These are phyloP conservation scores for Hypselothyrea guttata DNA, from an alignment of 2,888 invertebrate species.

Conservation along the genomic window DNA sequence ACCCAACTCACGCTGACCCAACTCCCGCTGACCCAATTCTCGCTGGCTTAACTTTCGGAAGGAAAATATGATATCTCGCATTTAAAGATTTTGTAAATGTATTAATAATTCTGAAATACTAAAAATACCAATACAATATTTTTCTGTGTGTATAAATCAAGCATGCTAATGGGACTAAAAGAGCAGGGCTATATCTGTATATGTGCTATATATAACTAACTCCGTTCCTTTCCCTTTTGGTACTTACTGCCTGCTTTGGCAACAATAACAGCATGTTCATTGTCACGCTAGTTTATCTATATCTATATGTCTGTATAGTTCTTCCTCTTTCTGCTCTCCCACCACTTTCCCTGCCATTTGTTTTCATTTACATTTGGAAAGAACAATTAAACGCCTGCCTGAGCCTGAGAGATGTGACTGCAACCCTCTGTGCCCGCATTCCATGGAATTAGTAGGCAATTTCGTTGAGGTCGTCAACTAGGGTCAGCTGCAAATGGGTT, in stretches of 20 bases:
- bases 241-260: too few relatives aligned
- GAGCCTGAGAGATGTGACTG: neutral
- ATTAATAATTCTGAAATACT: too few relatives aligned
- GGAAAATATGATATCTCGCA: too few relatives aligned
- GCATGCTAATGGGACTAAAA: conserved; percentile 19
- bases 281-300: conserved; percentile 25
- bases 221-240: too few relatives aligned
- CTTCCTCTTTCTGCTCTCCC: conserved; percentile 1
- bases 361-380: conserved; percentile 39
- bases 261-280: conserved; percentile 52
- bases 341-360: conserved; percentile 41
- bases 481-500: conserved; percentile 43
- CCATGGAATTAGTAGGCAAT: conserved; percentile 64
- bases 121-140: too few relatives aligned
- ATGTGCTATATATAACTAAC: neutral
- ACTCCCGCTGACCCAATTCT: too few relatives aligned
- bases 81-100: too few relatives aligned
- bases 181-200: too few relatives aligned
- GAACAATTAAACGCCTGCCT: conserved; percentile 22
- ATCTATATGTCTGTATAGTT: neutral
- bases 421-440: conserved; percentile 58
- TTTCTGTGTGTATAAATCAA: too few relatives aligned
- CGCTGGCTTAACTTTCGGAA: too few relatives aligned
- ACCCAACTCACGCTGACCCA: too few relatives aligned
- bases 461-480: conserved; percentile 14